Conservation (phyloP, 2,797 vertebrate species). For the Masticophis lateralis region DNA sequence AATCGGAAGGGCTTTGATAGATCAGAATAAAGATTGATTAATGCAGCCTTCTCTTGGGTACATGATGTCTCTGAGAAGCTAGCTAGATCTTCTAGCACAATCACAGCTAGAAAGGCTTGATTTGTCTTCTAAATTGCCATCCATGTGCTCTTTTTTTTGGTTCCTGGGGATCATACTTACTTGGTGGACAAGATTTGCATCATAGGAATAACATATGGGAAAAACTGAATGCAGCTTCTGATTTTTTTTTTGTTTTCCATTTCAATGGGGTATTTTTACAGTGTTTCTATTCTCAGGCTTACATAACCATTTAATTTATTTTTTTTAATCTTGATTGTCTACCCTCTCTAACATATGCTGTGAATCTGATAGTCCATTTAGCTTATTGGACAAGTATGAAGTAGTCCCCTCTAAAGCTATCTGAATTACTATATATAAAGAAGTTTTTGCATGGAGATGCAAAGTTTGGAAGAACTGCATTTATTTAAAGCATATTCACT, state of each 20-base stretch:
- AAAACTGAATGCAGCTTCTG: neutral
- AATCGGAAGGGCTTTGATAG: neutral
- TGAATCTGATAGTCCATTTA: neutral
- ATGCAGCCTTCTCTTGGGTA: neutral
- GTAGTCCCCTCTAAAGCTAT: neutral
- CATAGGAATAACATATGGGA: neutral
- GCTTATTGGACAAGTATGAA: neutral
- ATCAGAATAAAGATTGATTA: neutral
- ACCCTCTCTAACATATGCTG: neutral
- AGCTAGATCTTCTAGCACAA: neutral
- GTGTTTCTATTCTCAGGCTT: neutral
- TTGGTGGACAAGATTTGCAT: neutral
- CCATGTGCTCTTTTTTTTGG: neutral
- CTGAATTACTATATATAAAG: neutral
- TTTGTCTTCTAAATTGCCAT: neutral
- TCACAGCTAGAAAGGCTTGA: neutral
- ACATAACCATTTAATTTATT: neutral
- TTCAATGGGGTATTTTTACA: neutral
- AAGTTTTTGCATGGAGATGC: neutral
- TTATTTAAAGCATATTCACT: neutral
- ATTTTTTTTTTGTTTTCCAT: neutral
- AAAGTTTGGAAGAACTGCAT: neutral
- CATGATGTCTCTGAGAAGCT: neutral
- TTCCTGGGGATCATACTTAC: neutral
- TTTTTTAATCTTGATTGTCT: neutral